Conservation (phyloP, 2,113 vertebrate genomes). For the Hoplias malabaricus region DNA sequence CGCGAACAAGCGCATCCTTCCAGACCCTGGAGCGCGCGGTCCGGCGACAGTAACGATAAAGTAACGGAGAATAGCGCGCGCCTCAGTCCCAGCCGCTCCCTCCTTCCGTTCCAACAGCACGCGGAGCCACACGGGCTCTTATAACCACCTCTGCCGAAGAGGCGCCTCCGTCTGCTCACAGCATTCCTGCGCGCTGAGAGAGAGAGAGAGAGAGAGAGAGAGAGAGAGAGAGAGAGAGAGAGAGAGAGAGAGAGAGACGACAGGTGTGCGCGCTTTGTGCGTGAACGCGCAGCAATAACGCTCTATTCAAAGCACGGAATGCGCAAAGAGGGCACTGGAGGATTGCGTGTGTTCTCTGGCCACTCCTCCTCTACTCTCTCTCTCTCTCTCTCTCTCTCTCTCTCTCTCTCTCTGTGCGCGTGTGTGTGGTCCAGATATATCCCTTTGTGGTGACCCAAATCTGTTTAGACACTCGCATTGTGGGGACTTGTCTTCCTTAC, state of each 20-base stretch:
- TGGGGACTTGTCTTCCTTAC: too few relatives aligned
- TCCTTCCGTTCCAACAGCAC: too few relatives aligned
- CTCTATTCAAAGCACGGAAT: neutral
- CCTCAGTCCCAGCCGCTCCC: too few relatives aligned
- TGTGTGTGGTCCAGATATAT: too few relatives aligned
- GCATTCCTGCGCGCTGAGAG: neutral
- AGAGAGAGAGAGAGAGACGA: neutral
- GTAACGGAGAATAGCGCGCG: too few relatives aligned
- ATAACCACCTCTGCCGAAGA: neutral
- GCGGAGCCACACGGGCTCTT: too few relatives aligned
- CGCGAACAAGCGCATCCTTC: constrained; percentile 3
- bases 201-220: neutral
- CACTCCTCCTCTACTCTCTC: neutral
- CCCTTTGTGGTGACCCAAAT: too few relatives aligned
- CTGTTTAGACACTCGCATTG: too few relatives aligned
- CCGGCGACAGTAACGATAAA: neutral
- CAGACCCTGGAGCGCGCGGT: neutral
- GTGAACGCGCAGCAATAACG: neutral
- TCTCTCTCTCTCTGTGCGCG: too few relatives aligned
- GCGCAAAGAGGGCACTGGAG: neutral
- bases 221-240: neutral
- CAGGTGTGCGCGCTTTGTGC: constrained; percentile 1
- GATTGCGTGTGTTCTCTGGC: neutral
- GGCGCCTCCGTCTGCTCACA: neutral
- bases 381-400: too few relatives aligned